Evolutionary conservation across 1,140 invertebrate genomes (phyloP).

Genomic region (Drosophila serrata): DNA sequence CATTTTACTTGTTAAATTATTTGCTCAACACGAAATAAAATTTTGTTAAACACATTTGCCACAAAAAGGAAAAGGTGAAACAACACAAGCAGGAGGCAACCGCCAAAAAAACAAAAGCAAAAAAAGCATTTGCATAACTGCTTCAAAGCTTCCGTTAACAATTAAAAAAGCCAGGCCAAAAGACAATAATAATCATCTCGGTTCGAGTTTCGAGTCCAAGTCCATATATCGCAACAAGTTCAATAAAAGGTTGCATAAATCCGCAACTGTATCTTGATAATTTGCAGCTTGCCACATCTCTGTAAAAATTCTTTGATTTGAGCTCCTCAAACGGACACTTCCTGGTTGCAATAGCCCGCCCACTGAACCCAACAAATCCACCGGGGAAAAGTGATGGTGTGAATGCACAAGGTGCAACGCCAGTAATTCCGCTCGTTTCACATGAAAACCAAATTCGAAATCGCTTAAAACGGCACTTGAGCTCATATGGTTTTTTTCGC

Average conservation of each 20-base stretch:
- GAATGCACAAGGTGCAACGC: slow-evolving; percentile 48
- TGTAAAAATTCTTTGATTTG: slow-evolving; percentile 41
- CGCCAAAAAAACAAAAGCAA: slow-evolving; percentile 47
- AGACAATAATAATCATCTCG: slow-evolving; percentile 38
- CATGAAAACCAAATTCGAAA: slow-evolving; percentile 50
- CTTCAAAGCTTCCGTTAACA: slow-evolving; percentile 64
- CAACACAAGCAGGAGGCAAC: slow-evolving; percentile 36
- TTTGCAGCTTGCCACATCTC: slow-evolving; percentile 47
- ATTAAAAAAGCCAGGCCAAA: slow-evolving; percentile 54
- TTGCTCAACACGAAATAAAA: slow-evolving; percentile 71
- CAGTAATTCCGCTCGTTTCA: slow-evolving; percentile 39
- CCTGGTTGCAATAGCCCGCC: slow-evolving; percentile 29
- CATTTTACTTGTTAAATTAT: slow-evolving; percentile 73
- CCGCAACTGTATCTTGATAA: slow-evolving; percentile 40
- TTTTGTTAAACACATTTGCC: slow-evolving; percentile 69
- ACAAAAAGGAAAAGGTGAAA: slow-evolving; percentile 67
- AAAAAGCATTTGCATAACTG: slow-evolving; percentile 63
- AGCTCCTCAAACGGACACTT: slow-evolving; percentile 30
- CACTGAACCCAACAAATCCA: slow-evolving; percentile 4
- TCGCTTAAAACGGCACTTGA: slow-evolving; percentile 51
- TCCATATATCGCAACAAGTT: slow-evolving; percentile 43
- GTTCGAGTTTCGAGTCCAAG: slow-evolving; percentile 7
- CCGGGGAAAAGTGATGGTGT: slow-evolving; percentile 36
- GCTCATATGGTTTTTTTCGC: slow-evolving; percentile 26
- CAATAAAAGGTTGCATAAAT: slow-evolving; percentile 64